A percentile compares a stretch with the other conserved stretches of the same genome.
These are phyloP conservation scores for Carabus problematicus DNA, from an alignment of 2,888 invertebrate genomes.

Conservation along the genomic window DNA sequence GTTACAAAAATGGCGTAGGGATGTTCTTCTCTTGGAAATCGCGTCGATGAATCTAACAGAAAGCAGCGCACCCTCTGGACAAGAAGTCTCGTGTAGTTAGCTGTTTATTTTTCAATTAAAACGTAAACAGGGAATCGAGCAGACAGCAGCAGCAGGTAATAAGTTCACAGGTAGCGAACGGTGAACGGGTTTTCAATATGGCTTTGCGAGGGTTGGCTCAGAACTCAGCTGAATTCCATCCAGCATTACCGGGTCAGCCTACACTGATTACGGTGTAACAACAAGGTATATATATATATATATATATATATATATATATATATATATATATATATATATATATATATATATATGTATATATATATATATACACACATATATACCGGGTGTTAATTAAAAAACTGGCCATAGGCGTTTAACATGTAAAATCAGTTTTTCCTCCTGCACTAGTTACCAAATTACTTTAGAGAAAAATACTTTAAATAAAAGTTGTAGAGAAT, in stretches of 20 bases:
- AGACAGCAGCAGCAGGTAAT: too few relatives aligned
- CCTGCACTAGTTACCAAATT: too few relatives aligned
- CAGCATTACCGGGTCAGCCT: conserved; percentile 9
- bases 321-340: conserved; percentile 6
- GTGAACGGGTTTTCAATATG: too few relatives aligned
- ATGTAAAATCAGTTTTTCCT: too few relatives aligned
- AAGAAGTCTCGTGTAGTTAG: conserved; percentile 3
- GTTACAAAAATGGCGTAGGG: too few relatives aligned
- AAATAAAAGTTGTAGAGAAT: too few relatives aligned
- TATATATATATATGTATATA: neutral
- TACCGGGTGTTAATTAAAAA: too few relatives aligned
- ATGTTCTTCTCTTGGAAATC: neutral
- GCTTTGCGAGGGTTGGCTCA: neutral
- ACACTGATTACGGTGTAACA: neutral
- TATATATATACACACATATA: too few relatives aligned
- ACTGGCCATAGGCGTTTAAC: too few relatives aligned
- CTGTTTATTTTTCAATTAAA: conserved; percentile 18
- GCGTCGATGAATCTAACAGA: neutral
- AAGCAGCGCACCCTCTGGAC: neutral
- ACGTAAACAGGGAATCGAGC: neutral
- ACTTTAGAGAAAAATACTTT: too few relatives aligned
- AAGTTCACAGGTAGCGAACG: neutral
- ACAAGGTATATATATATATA: neutral
- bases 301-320: conserved; percentile 5
- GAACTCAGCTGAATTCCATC: neutral